Evolutionary conservation across 1,140 invertebrate species (phyloP).

Genomic region (Brachystomella parvula): DNA sequence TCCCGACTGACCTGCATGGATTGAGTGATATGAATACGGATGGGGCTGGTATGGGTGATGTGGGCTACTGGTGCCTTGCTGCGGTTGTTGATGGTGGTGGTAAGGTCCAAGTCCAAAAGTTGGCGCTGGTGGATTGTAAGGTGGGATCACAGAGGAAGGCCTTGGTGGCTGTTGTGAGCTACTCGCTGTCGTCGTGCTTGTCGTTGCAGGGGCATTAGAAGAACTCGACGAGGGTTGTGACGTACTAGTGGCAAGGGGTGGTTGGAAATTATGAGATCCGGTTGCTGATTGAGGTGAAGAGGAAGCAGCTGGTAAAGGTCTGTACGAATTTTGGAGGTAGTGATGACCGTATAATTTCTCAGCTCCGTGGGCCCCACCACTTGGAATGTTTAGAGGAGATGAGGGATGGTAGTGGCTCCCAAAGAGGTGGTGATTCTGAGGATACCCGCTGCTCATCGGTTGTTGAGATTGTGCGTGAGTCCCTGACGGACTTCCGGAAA

Average conservation of each 20-base stretch:
- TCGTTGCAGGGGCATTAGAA: constrained; percentile 1
- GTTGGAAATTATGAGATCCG: constrained; percentile 14
- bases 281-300: background rate
- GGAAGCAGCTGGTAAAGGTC: background rate
- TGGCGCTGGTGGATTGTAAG: constrained; percentile 27
- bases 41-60: constrained; percentile 10
- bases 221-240: background rate
- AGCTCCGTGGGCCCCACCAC: background rate
- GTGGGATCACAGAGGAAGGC: constrained; percentile 29
- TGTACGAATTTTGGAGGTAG: background rate
- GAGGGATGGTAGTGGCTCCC: background rate
- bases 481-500: background rate
- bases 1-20: background rate
- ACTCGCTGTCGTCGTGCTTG: constrained; percentile 1
- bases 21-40: background rate
- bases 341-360: constrained; percentile 10
- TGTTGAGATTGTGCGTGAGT: background rate
- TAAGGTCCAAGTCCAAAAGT: constrained; percentile 16
- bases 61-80: background rate
- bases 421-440: constrained; percentile 19
- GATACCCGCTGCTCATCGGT: background rate
- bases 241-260: background rate
- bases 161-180: constrained; percentile 13
- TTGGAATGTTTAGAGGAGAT: background rate
- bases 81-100: constrained; percentile 14